Conservation (phyloP, 2,797 vertebrate species). For the Liparis tanakae region DNA sequence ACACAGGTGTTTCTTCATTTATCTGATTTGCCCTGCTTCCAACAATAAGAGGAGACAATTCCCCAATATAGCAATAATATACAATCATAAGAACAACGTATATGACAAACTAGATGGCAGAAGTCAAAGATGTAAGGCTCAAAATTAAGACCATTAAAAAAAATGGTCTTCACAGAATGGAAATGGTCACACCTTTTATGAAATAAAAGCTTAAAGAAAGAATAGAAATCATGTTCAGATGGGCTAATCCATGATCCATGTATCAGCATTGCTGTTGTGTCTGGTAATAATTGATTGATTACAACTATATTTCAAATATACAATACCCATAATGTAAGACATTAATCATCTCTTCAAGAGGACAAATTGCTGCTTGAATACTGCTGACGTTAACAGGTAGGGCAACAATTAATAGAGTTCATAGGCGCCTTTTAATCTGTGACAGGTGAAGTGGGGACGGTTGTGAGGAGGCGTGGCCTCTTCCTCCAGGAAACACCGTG, state of each 20-base stretch:
- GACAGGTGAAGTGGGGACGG: neutral
- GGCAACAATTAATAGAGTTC: neutral
- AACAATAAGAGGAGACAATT: neutral
- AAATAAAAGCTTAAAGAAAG: neutral
- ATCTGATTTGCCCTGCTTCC: neutral
- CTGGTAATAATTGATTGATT: too few species aligned
- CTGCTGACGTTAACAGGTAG: neutral
- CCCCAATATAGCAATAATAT: neutral
- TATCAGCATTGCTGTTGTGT: neutral
- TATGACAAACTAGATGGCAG: neutral
- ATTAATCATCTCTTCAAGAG: neutral
- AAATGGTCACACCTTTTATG: neutral
- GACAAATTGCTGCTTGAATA: neutral
- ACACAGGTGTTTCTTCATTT: neutral
- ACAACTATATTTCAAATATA: neutral
- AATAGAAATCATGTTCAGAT: too few species aligned
- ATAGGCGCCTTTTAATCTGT: neutral
- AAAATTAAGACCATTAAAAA: conserved; percentile 17
- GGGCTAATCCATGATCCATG: too few species aligned
- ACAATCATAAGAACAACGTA: neutral
- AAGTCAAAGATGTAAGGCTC: conserved; percentile 9
- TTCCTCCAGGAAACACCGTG: conserved; percentile 53
- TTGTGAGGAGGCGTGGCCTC: conserved; percentile 48
- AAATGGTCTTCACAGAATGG: too few species aligned
- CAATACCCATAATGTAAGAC: neutral